Conservation (phyloP, 2,888 invertebrate genomes). For the Folsomia manolachei region DNA sequence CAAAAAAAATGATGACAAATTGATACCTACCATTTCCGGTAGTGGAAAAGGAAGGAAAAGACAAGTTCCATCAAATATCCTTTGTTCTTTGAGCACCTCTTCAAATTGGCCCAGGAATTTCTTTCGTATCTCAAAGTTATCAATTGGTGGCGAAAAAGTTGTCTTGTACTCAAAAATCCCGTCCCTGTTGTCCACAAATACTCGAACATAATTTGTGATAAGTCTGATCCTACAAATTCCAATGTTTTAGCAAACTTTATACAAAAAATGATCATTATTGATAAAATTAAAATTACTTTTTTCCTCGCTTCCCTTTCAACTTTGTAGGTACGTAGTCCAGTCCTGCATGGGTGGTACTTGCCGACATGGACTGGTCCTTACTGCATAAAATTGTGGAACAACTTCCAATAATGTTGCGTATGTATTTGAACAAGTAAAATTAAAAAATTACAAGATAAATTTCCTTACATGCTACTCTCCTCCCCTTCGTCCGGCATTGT, state of each 20-base stretch:
- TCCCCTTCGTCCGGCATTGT: not conserved
- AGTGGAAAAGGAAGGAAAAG: conserved; percentile 3
- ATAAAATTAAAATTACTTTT: not conserved
- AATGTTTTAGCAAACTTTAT: not conserved
- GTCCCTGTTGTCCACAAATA: not conserved
- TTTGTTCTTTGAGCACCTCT: not conserved
- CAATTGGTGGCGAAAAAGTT: not conserved
- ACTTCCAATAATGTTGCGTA: not conserved
- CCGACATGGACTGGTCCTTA: not conserved
- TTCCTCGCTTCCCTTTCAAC: conserved; percentile 1
- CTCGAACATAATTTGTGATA: conserved; percentile 15
- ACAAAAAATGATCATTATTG: not conserved
- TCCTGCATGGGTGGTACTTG: not conserved
- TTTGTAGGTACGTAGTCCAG: not conserved
- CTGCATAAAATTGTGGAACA: not conserved
- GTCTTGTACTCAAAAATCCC: conserved; percentile 7
- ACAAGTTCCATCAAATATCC: conserved; percentile 1
- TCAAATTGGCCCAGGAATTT: conserved; percentile 2
- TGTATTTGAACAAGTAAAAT: not conserved
- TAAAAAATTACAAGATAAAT: not conserved
- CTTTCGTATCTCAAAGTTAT: conserved; percentile 1
- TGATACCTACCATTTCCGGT: not conserved
- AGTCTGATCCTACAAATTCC: not conserved
- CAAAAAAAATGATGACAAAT: not conserved
- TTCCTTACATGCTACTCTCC: no score